Base-by-base conservation (phyloP, 2,888 invertebrate species). In the Serrognathus titanus region DNA sequence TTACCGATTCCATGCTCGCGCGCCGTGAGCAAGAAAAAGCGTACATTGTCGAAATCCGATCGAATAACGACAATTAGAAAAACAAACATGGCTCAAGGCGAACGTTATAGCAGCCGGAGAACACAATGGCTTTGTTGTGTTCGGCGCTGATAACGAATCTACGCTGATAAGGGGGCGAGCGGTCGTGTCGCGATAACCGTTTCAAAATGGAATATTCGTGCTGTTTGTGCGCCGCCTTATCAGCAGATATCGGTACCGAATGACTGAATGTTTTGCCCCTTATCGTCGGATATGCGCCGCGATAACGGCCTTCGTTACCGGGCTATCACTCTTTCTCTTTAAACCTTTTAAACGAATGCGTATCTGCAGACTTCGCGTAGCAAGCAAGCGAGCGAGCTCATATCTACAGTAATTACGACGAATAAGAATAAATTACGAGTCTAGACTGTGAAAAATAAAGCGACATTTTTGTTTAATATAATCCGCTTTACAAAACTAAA, bases 181-280 rank as follows among this genome's bases (percentile, higher is more conserved):
- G 71, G 71, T 71, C 72, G 69, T 72, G 71, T 71, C 63, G 70
- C 73, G 76, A 76, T 76, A 75, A 74, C 71, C 69, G 68, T 72
- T 76, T 73, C 75, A 75, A 77, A 77, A 77, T 77, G 76, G 77
- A 77, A 76, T 75, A 75, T 76, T 77, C 75, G 75, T 77, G 76
- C 75, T 75, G 73, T 75, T 75, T 74, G 72, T 72, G 68, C 70
- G 67, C 66, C 63, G 69, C 41, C 53, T 72, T 73, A 74, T 74
- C 74, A 66, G 56, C 63, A 71, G 71, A 71, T 71, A 72, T 72
- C 68, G 66, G 65, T 68, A 66, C 69, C 68, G 71, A 73, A 71
- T 72, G 72, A 71, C 73, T 71, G 71, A 62, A 59, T 51, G 62
- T 59, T 62, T 59, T 52, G 56, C 53, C 51, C 53, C 51, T 58